These are phyloP conservation scores for Helicolenus hilgendorfi DNA, from an alignment of 2,797 vertebrate species.

Conservation along the genomic window DNA sequence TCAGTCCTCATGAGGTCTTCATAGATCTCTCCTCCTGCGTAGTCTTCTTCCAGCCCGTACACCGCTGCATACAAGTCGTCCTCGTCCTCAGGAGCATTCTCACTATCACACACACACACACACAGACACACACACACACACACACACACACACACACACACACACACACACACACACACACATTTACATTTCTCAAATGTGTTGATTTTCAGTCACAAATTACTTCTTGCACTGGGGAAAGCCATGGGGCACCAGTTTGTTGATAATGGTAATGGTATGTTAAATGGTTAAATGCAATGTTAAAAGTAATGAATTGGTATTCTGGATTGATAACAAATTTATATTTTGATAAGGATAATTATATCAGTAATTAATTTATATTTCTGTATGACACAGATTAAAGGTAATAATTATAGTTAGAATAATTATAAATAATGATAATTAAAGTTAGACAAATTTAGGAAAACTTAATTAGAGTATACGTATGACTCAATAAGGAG, in stretches of 20 bases:
- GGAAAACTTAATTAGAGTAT: no score
- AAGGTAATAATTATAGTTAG: no score
- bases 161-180: constrained; percentile 59
- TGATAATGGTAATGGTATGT: background rate
- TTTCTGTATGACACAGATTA: no score
- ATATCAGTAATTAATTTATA: no score
- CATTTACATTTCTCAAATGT: background rate
- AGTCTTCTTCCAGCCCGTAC: constrained; percentile 89
- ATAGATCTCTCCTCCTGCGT: constrained; percentile 94
- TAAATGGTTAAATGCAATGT: background rate
- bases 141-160: constrained; percentile 57
- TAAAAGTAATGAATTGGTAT: no score
- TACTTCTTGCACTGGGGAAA: background rate
- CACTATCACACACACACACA: constrained; percentile 83
- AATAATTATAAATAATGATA: no score
- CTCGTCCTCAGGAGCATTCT: constrained; percentile 90
- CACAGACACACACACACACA: constrained; percentile 40
- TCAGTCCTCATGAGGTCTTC: constrained; percentile 96
- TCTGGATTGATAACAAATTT: no score
- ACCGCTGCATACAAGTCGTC: constrained; percentile 94
- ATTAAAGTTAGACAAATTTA: no score
- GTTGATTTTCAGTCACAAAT: background rate
- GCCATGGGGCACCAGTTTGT: background rate
- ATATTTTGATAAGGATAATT: no score
- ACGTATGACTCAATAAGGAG: no score